Evolutionary conservation across 1,140 invertebrate species (phyloP).

Genomic region (Pseudomyrmex flavicornis): DNA sequence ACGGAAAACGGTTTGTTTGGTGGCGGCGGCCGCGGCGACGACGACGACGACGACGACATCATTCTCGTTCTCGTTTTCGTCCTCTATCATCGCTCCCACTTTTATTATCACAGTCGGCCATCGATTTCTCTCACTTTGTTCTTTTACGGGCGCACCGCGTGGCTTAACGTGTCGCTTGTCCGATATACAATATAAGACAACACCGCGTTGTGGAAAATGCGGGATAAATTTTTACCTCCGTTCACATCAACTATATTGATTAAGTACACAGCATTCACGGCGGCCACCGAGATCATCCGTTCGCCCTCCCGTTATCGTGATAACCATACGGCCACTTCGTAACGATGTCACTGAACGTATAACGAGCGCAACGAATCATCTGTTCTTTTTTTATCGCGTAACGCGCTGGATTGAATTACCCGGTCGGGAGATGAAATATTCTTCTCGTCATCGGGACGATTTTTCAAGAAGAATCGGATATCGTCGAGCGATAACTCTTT

Average conservation of each 20-base stretch:
- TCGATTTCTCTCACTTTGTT: constrained; percentile 21
- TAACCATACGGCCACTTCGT: constrained; percentile 48
- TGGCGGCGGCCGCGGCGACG: background rate
- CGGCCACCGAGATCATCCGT: constrained; percentile 5
- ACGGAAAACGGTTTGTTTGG: background rate
- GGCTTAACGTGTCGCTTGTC: constrained; percentile 65
- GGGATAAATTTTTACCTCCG: constrained; percentile 64
- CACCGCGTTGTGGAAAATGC: constrained; percentile 33
- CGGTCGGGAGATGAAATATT: background rate
- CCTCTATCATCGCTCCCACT: constrained; percentile 42
- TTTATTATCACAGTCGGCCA: constrained; percentile 23
- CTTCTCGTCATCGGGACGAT: constrained; percentile 24
- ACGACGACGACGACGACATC: background rate
- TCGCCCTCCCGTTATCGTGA: constrained; percentile 14
- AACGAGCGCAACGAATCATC: constrained; percentile 27
- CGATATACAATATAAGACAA: constrained; percentile 56
- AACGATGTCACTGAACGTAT: constrained; percentile 40
- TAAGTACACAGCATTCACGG: constrained; percentile 56
- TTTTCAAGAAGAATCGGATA: constrained; percentile 38
- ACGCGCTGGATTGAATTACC: constrained; percentile 35
- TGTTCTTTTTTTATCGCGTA: background rate
- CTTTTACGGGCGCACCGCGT: constrained; percentile 52
- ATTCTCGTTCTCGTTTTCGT: background rate
- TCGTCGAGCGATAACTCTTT: constrained; percentile 1
- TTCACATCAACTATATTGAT: constrained; percentile 71